Evolutionary conservation across 2,797 vertebrate species (phyloP).

Genomic region (Mastacembelus armatus): DNA sequence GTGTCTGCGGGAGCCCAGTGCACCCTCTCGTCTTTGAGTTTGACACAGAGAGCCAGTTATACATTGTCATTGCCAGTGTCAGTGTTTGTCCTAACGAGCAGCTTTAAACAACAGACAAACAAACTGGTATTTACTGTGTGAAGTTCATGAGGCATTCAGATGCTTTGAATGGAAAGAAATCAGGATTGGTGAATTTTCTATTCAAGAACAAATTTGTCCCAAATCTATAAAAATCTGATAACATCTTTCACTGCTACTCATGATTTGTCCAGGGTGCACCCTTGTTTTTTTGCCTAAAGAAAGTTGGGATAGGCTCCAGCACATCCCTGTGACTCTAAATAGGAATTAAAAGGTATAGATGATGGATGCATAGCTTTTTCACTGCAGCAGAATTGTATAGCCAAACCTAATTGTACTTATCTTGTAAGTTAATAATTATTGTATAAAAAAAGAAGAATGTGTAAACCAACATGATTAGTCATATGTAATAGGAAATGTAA

Average conservation of each 20-base stretch:
- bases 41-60: conserved; percentile 44
- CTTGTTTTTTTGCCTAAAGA: too few species aligned
- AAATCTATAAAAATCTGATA: not conserved
- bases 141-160: not conserved
- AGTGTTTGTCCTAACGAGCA: conserved; percentile 9
- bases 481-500: too few species aligned
- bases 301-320: too few species aligned
- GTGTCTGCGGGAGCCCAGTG: conserved; percentile 32
- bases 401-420: too few species aligned
- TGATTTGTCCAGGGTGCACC: too few species aligned
- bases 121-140: not conserved
- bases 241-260: not conserved
- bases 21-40: conserved; percentile 19
- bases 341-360: too few species aligned
- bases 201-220: not conserved
- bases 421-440: too few species aligned
- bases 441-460: too few species aligned
- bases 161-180: not conserved
- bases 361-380: too few species aligned
- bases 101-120: conserved; percentile 18
- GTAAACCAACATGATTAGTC: too few species aligned
- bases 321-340: too few species aligned
- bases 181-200: not conserved
- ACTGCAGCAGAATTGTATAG: too few species aligned
- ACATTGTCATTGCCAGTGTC: conserved; percentile 32